Conservation (phyloP, 1,140 invertebrate genomes). For the Pogonomyrmex californicus region DNA sequence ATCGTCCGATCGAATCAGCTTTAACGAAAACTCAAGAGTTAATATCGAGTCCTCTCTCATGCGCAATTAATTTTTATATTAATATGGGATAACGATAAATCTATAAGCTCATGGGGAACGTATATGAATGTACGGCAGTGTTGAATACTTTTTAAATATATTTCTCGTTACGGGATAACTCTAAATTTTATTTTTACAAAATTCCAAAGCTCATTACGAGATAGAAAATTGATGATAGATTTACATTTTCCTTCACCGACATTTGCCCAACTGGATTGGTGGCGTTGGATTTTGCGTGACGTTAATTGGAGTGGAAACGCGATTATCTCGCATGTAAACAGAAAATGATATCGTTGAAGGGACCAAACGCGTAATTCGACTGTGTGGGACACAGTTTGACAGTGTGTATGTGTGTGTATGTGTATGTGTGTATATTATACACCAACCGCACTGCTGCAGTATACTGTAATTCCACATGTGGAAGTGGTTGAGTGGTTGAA, state of each 20-base stretch:
- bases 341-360: slow-evolving; percentile 63
- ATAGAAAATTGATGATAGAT: not conserved
- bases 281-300: slow-evolving; percentile 44
- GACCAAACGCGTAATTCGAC: slow-evolving; percentile 49
- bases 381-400: slow-evolving; percentile 40
- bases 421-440: not conserved
- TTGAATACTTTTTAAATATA: not conserved
- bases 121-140: not conserved
- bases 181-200: not conserved
- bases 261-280: slow-evolving; percentile 23
- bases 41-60: not conserved
- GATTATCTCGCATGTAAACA: slow-evolving; percentile 56
- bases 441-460: slow-evolving; percentile 47
- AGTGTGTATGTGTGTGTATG: not conserved
- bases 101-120: not conserved
- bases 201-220: not conserved
- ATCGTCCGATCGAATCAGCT: not conserved
- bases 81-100: slow-evolving; percentile 1
- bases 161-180: not conserved
- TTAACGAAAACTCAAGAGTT: slow-evolving; percentile 4
- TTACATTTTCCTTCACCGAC: slow-evolving; percentile 23
- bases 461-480: slow-evolving; percentile 40
- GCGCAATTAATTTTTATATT: slow-evolving; percentile 2
- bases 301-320: slow-evolving; percentile 53
- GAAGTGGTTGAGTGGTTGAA: slow-evolving; percentile 49